Percentiles rank a stretch among this genome's conserved stretches.
phyloP scores from a whole-genome alignment of 2,888 invertebrate species.

The Hirtodrosophila alboralis region DNA sequence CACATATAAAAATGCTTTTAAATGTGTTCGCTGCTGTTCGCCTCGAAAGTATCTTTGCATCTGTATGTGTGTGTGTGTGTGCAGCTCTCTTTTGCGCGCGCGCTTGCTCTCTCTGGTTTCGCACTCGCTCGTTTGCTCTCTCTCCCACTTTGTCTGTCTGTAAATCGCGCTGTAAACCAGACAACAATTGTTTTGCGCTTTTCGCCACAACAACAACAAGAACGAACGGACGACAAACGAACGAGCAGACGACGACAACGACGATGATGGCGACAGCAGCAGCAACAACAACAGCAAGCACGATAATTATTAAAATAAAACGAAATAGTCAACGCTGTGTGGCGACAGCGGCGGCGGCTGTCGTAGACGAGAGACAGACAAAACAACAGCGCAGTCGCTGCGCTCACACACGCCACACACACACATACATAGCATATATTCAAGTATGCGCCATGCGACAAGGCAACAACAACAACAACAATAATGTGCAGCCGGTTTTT shows the following conservation, averaged over 20 bases:
- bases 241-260: no score
- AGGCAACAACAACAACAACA: slow-evolving; percentile 19
- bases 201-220: slow-evolving; percentile 51
- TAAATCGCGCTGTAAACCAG: slow-evolving; percentile 51
- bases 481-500: slow-evolving; percentile 50
- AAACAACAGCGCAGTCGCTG: slow-evolving; percentile 54
- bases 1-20: slow-evolving; percentile 49
- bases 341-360: no score
- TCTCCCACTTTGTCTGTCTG: slow-evolving; percentile 11
- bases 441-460: slow-evolving; percentile 21
- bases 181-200: slow-evolving; percentile 71
- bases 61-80: slow-evolving; percentile 13
- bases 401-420: slow-evolving; percentile 15
- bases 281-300: slow-evolving; percentile 36
- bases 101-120: slow-evolving; percentile 1
- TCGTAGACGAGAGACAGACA: slow-evolving; percentile 55
- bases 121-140: no score
- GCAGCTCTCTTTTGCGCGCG: slow-evolving; percentile 6
- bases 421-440: slow-evolving; percentile 25
- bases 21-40: no score
- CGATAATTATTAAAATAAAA: slow-evolving; percentile 68
- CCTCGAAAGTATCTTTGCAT: no score
- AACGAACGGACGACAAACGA: no score
- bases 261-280: slow-evolving; percentile 19
- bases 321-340: slow-evolving; percentile 41